A percentile compares a stretch with the other conserved stretches of the same genome.
Evolutionary conservation across 2,888 invertebrate species (phyloP).

Genomic region (Teleiodes luculella): DNA sequence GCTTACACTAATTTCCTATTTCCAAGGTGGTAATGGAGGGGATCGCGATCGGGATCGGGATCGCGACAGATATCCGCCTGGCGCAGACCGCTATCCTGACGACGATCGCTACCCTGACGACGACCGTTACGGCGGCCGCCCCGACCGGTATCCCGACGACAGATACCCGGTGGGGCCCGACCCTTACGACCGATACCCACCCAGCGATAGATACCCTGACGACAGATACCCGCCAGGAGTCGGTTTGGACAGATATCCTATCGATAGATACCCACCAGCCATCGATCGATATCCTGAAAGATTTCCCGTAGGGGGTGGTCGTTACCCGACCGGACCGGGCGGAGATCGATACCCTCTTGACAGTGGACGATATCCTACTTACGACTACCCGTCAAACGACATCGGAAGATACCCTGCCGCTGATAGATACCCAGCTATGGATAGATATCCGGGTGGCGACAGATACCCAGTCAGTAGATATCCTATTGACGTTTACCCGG

Average conservation of each 20-base stretch:
- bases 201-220: constrained; percentile 42
- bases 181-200: constrained; percentile 60
- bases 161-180: constrained; percentile 57
- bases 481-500: constrained; percentile 57
- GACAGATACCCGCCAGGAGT: constrained; percentile 46
- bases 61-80: constrained; percentile 65
- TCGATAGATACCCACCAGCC: constrained; percentile 63
- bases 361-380: constrained; percentile 57
- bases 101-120: constrained; percentile 75
- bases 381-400: constrained; percentile 52
- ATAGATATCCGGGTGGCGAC: constrained; percentile 54
- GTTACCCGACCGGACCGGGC: constrained; percentile 48
- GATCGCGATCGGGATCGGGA: constrained; percentile 40
- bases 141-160: constrained; percentile 77
- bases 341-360: constrained; percentile 61
- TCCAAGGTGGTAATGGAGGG: constrained; percentile 61
- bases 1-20: constrained; percentile 22
- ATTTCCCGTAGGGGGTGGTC: constrained; percentile 58
- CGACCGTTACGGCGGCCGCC: constrained; percentile 67
- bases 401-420: constrained; percentile 37
- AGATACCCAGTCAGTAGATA: constrained; percentile 65
- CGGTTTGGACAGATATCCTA: constrained; percentile 48
- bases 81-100: constrained; percentile 68
- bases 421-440: constrained; percentile 38
- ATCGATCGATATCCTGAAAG: constrained; percentile 74